Percentiles rank a stretch among this genome's conserved stretches.
These are phyloP conservation scores for Plecturocebus donacophilus DNA, from an alignment of 2,113 vertebrate species.

Conservation along the genomic window DNA sequence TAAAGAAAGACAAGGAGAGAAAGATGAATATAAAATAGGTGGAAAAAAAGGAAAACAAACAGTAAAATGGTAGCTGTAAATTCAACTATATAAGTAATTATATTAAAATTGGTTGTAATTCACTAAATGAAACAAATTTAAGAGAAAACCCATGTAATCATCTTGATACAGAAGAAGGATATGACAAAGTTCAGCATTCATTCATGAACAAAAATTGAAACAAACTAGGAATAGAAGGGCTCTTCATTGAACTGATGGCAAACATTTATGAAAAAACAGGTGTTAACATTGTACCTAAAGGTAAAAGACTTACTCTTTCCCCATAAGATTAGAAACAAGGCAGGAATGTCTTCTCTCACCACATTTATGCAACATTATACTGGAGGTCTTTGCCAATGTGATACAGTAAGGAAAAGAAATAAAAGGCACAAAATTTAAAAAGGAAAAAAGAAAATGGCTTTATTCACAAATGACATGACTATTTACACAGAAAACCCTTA, in stretches of 20 bases:
- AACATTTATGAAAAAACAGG: background rate
- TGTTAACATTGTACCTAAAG: background rate
- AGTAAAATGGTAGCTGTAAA: background rate
- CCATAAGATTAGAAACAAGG: background rate
- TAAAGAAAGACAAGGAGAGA: background rate
- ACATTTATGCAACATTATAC: background rate
- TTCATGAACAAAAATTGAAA: background rate
- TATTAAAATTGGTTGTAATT: background rate
- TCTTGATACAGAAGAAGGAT: background rate
- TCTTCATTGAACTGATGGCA: background rate
- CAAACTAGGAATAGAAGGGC: background rate
- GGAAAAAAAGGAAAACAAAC: background rate
- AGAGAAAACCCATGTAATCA: background rate
- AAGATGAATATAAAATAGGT: background rate
- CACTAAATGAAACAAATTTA: background rate
- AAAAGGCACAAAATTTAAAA: background rate
- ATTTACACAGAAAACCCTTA: background rate
- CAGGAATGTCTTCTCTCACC: background rate
- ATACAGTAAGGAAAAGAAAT: background rate
- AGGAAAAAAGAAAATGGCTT: background rate
- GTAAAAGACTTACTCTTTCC: background rate
- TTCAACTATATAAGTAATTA: background rate
- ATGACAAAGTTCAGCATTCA: background rate
- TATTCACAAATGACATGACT: background rate
- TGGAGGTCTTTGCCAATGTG: background rate